Evolutionary conservation across 2,797 vertebrate genomes (phyloP), one percentile per base, ranked within the genome.

Genomic region (Mus minutoides): DNA sequence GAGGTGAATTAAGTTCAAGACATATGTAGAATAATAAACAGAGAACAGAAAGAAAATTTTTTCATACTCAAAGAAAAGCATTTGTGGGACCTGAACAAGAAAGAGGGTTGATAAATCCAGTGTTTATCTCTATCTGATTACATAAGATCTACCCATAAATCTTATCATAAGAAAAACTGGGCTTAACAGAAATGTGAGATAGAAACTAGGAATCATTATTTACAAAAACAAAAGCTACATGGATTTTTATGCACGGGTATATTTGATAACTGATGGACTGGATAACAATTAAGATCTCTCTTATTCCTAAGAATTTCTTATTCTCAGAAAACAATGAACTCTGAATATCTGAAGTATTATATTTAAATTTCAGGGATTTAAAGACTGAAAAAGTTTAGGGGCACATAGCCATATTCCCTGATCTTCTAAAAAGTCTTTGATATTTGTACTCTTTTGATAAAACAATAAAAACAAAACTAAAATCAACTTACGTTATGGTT

Each of bases 311-410:
- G 46, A 71, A 75, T 21, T 58, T 89, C 73, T 54, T 29, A 80
- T 67, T 67, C 52, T 31, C 67, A 78, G 24, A 31, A 60, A 96
- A 46, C 52, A 69, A 64, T 40, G 8, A 88, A 88, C 54, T 82
- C 49, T 87, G 43, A 79, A 87, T 40, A 16, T n/a, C 56, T 90
- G 9, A 95, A 93, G 56, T 80, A 90, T 29, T 76, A 13, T 62
- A 71, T 69, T 69, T 94, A 54, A 80, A 87, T 54, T 94, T 29
- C 34, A 67, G 29, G 34, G 24, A 46, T 22, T 88, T 67, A 43
- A 93, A 91, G 76, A 43, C 46, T 91, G 40, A 88, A 52, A 11
- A 76, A 91, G 80, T 71, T 58, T 10, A 87, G 40, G 14, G 16
- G 12, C 54, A 34, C 52, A 29, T 58, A 60, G 49, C 60, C 34